These are phyloP conservation scores for Tortrix viridana DNA, from an alignment of 2,888 invertebrate species.

Conservation along the genomic window DNA sequence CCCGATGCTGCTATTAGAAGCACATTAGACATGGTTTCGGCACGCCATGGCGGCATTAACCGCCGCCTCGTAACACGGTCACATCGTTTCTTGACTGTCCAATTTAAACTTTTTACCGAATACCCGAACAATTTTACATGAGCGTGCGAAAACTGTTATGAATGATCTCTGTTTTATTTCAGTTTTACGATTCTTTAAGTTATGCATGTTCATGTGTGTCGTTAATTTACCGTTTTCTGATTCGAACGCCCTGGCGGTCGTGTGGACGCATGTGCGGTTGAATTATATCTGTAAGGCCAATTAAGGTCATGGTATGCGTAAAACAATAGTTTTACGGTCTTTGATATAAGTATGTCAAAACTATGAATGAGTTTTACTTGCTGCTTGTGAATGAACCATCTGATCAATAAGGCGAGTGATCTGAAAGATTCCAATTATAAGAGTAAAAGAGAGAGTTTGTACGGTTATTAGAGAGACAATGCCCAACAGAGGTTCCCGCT, in stretches of 20 bases:
- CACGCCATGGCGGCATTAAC: conserved; percentile 79
- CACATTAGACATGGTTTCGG: conserved; percentile 74
- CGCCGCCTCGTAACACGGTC: conserved; percentile 76
- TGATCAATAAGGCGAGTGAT: no score
- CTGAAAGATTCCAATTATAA: no score
- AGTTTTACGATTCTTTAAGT: conserved; percentile 47
- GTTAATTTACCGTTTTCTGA: conserved; percentile 59
- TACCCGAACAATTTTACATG: conserved; percentile 61
- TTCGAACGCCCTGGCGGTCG: conserved; percentile 28
- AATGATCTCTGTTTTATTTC: conserved; percentile 55
- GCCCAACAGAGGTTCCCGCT: conserved; percentile 14
- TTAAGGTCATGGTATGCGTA: conserved; percentile 8
- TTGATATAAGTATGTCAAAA: not conserved
- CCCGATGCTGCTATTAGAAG: conserved; percentile 77
- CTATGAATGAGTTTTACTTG: no score
- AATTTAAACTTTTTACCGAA: conserved; percentile 72
- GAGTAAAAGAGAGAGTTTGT: no score
- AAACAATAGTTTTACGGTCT: conserved; percentile 7
- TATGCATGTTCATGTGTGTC: conserved; percentile 38
- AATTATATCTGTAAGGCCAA: conserved; percentile 21
- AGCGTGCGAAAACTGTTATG: conserved; percentile 67
- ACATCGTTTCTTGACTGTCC: conserved; percentile 74
- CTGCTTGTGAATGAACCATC: no score
- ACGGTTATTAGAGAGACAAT: conserved; percentile 1
- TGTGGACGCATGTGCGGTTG: conserved; percentile 30